phyloP scores from a whole-genome alignment of 1,140 invertebrate genomes.

The Neocloeon triangulifer region DNA sequence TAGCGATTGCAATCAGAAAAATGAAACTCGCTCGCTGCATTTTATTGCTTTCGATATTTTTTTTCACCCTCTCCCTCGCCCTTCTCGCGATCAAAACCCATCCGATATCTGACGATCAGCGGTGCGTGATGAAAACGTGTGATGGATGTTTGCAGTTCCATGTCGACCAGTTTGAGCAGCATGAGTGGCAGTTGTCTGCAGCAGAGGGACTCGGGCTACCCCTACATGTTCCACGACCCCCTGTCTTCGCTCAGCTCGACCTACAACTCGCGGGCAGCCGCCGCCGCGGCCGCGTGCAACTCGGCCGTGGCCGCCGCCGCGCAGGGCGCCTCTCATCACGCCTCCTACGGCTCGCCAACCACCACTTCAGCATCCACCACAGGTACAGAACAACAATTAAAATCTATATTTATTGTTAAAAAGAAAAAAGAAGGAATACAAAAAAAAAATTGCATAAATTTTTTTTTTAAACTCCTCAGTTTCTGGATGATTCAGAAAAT shows the following conservation, averaged over 20 bases:
- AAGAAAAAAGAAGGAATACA: no score
- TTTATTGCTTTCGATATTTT: conserved; percentile 7
- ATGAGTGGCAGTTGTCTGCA: conserved; percentile 73
- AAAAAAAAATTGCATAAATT: no score
- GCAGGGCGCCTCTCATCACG: conserved; percentile 5
- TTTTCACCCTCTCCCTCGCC: conserved; percentile 1
- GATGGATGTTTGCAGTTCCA: conserved; percentile 49
- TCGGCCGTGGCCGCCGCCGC: conserved; percentile 17
- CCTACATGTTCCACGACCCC: conserved; percentile 86
- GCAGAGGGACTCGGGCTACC: conserved; percentile 59
- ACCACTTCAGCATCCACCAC: not conserved
- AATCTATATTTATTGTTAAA: no score
- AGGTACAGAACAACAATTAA: no score
- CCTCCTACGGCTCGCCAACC: conserved; percentile 2
- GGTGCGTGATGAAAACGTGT: no score
- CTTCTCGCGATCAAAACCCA: conserved; percentile 8
- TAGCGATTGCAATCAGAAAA: no score
- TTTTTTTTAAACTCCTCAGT: no score
- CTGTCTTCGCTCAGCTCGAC: conserved; percentile 38
- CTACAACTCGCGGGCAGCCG: conserved; percentile 25
- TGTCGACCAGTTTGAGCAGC: conserved; percentile 38
- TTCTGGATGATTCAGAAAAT: no score
- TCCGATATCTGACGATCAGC: no score
- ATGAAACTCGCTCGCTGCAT: no score
- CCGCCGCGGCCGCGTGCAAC: conserved; percentile 24